Evolutionary conservation across 2,113 vertebrate species (phyloP).

Genomic region (Percina caprodes): DNA sequence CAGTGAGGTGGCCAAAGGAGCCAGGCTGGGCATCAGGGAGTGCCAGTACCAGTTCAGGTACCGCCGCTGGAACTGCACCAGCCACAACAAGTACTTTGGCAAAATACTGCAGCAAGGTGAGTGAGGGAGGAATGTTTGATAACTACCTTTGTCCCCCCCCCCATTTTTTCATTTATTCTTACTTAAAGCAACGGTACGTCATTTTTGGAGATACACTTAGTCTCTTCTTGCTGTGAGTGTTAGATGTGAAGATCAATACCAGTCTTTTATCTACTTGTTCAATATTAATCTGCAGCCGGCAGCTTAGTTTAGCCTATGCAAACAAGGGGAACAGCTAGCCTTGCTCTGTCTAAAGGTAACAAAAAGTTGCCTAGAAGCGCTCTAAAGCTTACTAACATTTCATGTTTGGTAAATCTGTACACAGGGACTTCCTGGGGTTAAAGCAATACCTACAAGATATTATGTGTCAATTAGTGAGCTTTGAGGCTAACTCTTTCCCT

Average conservation of each 20-base stretch:
- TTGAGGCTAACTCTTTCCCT: not conserved
- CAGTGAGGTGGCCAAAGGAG: conserved; percentile 93
- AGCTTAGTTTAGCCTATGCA: not conserved
- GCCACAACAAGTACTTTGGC: conserved; percentile 97
- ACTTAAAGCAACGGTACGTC: not conserved
- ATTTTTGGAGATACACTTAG: not conserved
- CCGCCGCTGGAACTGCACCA: conserved; percentile 97
- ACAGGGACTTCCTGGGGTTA: not conserved
- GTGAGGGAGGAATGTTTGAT: conserved; percentile 41
- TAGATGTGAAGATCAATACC: not conserved
- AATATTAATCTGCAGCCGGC: not conserved
- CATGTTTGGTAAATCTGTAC: not conserved
- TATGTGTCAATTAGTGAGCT: not conserved
- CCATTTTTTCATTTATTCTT: not conserved
- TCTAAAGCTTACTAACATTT: not conserved
- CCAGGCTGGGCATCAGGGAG: conserved; percentile 92
- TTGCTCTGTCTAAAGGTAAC: not conserved
- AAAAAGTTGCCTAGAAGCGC: not conserved
- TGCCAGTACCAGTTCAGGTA: conserved; percentile 98
- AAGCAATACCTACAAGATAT: not conserved
- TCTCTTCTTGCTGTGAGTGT: not conserved
- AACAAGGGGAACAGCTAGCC: not conserved
- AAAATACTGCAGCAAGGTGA: conserved; percentile 98
- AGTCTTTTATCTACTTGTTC: not conserved
- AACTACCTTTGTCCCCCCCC: not conserved